Evolutionary conservation across 2,797 vertebrate genomes (phyloP).

Genomic region (Pangasius larnaudii): DNA sequence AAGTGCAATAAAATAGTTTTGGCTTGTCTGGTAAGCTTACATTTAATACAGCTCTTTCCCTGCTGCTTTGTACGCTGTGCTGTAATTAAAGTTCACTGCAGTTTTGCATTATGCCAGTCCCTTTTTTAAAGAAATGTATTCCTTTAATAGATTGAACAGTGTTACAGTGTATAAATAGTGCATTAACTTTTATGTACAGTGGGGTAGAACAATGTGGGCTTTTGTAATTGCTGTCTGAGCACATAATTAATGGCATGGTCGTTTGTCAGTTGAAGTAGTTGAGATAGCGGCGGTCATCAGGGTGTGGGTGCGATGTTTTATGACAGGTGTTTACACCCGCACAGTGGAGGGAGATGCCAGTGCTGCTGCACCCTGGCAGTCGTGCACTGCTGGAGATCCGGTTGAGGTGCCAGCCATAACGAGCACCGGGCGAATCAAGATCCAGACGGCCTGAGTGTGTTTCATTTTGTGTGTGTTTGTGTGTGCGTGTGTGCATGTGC

Average conservation of each 20-base stretch:
- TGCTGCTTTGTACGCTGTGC: neutral
- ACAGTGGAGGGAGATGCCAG: conserved; percentile 10
- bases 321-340: conserved; percentile 51
- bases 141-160: conserved; percentile 30
- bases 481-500: conserved; percentile 13
- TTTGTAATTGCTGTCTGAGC: conserved; percentile 30
- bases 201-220: conserved; percentile 7
- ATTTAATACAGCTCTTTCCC: neutral
- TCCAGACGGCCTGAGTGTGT: conserved; percentile 1
- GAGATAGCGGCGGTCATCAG: conserved; percentile 62
- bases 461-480: conserved; percentile 20
- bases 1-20: neutral
- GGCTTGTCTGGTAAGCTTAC: neutral
- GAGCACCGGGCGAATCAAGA: conserved; percentile 33
- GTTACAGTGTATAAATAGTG: conserved; percentile 37
- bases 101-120: neutral
- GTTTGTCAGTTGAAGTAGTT: conserved; percentile 67
- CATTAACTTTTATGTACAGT: conserved; percentile 45
- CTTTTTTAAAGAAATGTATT: neutral
- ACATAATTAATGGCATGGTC: conserved; percentile 65
- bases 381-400: conserved; percentile 29
- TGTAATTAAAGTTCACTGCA: conserved; percentile 18
- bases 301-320: conserved; percentile 38
- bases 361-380: conserved; percentile 22
- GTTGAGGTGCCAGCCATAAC: conserved; percentile 37